Percentiles rank a stretch among this genome's conserved stretches.
Conservation (phyloP, 2,113 vertebrate species). For the Gracilinanus agilis region DNA sequence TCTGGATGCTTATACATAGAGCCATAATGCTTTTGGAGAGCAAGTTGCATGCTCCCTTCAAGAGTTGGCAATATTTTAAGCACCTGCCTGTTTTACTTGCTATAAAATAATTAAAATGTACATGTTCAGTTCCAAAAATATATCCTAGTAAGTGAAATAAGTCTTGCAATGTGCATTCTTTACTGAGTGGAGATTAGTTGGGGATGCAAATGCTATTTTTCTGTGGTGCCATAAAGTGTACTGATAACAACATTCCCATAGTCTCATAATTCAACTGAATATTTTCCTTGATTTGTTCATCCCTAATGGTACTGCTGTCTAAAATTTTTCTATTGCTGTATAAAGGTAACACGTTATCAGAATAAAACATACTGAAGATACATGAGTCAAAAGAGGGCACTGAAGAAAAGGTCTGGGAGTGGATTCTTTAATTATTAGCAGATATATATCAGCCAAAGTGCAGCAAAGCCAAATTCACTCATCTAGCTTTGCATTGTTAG, state of each 20-base stretch:
- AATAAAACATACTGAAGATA: background rate
- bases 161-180: background rate
- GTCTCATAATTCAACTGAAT: background rate
- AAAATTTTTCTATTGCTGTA: conserved; percentile 8
- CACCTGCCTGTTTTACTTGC: background rate
- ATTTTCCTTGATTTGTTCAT: background rate
- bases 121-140: conserved; percentile 14
- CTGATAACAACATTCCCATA: background rate
- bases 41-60: background rate
- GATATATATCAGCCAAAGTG: background rate
- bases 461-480: conserved; percentile 24
- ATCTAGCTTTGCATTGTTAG: background rate
- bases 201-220: conserved; percentile 36
- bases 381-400: background rate
- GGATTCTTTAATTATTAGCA: conserved; percentile 2
- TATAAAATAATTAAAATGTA: background rate
- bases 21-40: background rate
- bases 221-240: background rate
- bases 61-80: background rate
- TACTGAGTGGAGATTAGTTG: background rate
- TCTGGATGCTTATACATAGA: background rate
- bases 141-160: conserved; percentile 6
- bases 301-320: background rate
- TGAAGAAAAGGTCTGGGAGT: background rate
- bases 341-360: background rate